Evolutionary conservation across 2,797 vertebrate genomes (phyloP), one percentile per base, ranked within the genome.

Genomic region (Vespertilio murinus): DNA sequence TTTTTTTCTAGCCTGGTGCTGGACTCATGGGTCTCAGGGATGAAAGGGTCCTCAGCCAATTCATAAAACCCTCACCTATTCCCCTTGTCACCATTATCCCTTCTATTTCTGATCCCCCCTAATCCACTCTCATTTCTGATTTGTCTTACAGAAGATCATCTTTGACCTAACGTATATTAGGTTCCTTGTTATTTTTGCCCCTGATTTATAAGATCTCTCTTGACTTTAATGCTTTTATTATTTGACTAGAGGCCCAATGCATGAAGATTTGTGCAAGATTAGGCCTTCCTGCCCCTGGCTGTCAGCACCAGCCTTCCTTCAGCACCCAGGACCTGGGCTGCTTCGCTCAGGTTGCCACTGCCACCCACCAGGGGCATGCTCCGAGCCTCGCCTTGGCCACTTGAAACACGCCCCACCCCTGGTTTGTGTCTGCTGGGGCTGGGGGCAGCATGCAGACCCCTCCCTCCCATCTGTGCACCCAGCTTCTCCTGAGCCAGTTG

Each of bases 151-250:
- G 67, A 75, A 88, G 4, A 49, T 5, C 77, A 89, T 35, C 23
- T 47, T 88, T 91, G 25, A 77, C 28, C 6, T 88, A 86, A 83
- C 28, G 71, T 90, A 16, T 3, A 14, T 61, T 28, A 11, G 1
- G 1, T 92, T 93, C 70, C 90, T 35, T 69, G 10, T 54, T 77
- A 16, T 75, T 82, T 52, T 78, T 78, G 42, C 70, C 70, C 61
- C n/a, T 87, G 23, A 88, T 47, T 88, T 54, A 14, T 56, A 56
- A 54, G 13, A 18, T 52, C 18, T 81, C 52, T 70, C 22, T 82
- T 84, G 22, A 77, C 28, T 30, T 38, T 74, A 59, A 4, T 87
- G 23, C 52, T 91, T 89, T 67, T 56, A 47, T 61, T 45, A 16
- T 25, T 40, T 59, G 28, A 54, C 52, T 23, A 54, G 22, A 54